Evolutionary conservation across 2,797 vertebrate species (phyloP).

Genomic region (Poecilia picta): DNA sequence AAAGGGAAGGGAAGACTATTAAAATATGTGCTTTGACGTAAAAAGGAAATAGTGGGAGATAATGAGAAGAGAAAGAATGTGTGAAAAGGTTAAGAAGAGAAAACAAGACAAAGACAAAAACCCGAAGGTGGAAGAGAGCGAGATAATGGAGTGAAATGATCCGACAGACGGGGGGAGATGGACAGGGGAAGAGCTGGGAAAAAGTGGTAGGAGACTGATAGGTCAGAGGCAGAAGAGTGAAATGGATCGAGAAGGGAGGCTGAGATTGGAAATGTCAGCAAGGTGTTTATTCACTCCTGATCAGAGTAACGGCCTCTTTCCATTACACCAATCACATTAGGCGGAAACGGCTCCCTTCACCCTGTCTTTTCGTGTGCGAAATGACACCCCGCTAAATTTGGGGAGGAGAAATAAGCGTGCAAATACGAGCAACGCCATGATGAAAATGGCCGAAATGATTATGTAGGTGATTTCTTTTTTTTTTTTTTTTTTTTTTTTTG

Average conservation of each 20-base stretch:
- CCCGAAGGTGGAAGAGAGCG: conserved; percentile 37
- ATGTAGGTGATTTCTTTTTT: conserved; percentile 38
- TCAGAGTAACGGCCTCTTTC: conserved; percentile 60
- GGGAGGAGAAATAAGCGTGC: conserved; percentile 22
- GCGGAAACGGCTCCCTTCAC: conserved; percentile 22
- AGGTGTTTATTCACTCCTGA: conserved; percentile 60
- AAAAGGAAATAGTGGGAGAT: conserved; percentile 19
- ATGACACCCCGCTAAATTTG: conserved; percentile 48
- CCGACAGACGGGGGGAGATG: conserved; percentile 56
- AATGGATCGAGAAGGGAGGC: conserved; percentile 39
- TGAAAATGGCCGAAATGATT: conserved; percentile 47
- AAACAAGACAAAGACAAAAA: conserved; percentile 59
- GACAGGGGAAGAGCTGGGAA: conserved; percentile 39
- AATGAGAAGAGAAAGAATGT: conserved; percentile 33
- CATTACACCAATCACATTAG: conserved; percentile 61
- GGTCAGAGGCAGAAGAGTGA: conserved; percentile 52
- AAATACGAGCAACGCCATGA: conserved; percentile 32
- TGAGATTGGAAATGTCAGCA: conserved; percentile 68
- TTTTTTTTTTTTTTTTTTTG: conserved; percentile 7
- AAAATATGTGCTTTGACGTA: conserved; percentile 15
- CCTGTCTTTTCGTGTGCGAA: conserved; percentile 20
- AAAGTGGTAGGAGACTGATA: conserved; percentile 44
- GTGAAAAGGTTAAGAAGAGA: conserved; percentile 55
- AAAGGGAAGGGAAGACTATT: background rate
- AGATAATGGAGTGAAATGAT: conserved; percentile 69